phyloP scores from a whole-genome alignment of 2,797 vertebrate genomes.

The Oryzias dopingdopingensis region DNA sequence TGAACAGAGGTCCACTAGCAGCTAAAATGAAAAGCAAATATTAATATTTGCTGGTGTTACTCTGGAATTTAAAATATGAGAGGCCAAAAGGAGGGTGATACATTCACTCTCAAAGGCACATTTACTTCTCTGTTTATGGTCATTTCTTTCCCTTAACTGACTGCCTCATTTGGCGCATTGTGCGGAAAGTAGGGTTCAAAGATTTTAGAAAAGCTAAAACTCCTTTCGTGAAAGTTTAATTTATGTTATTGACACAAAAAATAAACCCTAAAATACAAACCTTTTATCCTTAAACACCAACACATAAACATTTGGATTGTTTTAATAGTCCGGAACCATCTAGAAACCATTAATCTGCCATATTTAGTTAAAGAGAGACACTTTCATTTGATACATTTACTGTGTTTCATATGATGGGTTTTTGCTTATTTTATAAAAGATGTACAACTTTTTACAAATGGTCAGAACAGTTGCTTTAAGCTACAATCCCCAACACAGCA shows the following conservation, averaged over 20 bases:
- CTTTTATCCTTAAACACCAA: too few relatives aligned
- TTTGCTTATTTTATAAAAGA: conserved; percentile 56
- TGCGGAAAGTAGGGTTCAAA: conserved; percentile 7
- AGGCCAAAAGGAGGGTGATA: conserved; percentile 65
- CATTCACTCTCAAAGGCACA: conserved; percentile 71
- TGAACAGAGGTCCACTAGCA: conserved; percentile 61
- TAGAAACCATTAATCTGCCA: conserved; percentile 15
- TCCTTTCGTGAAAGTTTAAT: too few relatives aligned
- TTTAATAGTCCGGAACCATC: not conserved
- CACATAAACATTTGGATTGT: too few relatives aligned
- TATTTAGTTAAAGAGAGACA: conserved; percentile 5
- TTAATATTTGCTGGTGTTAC: conserved; percentile 78
- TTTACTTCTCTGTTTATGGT: conserved; percentile 44
- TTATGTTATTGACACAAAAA: not conserved
- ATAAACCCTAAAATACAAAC: too few relatives aligned
- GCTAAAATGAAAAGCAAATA: conserved; percentile 86
- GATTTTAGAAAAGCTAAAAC: not conserved
- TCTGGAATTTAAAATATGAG: conserved; percentile 71
- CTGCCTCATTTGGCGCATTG: conserved; percentile 16
- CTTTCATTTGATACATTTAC: conserved; percentile 19
- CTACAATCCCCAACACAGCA: conserved; percentile 63
- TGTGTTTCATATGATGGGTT: conserved; percentile 32
- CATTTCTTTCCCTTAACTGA: conserved; percentile 26
- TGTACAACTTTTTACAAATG: conserved; percentile 61
- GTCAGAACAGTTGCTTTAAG: conserved; percentile 68